Conservation (phyloP, 1,140 invertebrate genomes). For the Drosophila pseudoananassae region DNA sequence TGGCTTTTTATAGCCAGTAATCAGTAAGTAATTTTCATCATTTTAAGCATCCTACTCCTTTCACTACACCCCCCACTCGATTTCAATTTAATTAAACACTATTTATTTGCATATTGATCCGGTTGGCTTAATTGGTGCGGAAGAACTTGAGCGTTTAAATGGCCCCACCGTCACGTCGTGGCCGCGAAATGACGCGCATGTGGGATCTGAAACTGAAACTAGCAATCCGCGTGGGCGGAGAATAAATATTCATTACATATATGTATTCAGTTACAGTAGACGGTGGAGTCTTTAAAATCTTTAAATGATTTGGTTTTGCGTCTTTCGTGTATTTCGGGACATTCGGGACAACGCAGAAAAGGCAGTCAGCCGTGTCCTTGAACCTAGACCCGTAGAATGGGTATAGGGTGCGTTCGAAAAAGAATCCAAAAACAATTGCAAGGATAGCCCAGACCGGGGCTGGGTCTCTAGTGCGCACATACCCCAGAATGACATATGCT, state of each 20-base stretch:
- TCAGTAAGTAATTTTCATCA: background rate
- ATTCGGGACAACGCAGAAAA: too few relatives aligned
- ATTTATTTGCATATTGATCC: constrained; percentile 68
- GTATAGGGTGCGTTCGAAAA: constrained; percentile 15
- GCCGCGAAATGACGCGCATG: constrained; percentile 20
- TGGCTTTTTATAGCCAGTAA: background rate
- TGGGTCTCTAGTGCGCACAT: constrained; percentile 52
- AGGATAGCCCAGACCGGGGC: constrained; percentile 53
- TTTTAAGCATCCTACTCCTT: background rate
- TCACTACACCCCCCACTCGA: background rate
- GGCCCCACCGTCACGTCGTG: constrained; percentile 17
- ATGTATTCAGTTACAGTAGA: background rate
- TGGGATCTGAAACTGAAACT: constrained; percentile 12
- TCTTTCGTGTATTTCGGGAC: too few relatives aligned
- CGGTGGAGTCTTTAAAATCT: background rate
- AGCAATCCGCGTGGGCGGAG: constrained; percentile 5
- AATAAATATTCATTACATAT: background rate
- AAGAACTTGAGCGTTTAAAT: constrained; percentile 22
- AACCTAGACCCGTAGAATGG: constrained; percentile 44
- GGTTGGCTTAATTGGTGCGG: constrained; percentile 17
- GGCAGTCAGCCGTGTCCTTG: constrained; percentile 58
- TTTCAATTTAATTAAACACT: constrained; percentile 59
- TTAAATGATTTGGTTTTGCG: too few relatives aligned
- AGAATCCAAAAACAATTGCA: constrained; percentile 52
- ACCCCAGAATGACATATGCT: constrained; percentile 69